Conservation (phyloP, 2,797 vertebrate species). For the Limnodromus scolopaceus region DNA sequence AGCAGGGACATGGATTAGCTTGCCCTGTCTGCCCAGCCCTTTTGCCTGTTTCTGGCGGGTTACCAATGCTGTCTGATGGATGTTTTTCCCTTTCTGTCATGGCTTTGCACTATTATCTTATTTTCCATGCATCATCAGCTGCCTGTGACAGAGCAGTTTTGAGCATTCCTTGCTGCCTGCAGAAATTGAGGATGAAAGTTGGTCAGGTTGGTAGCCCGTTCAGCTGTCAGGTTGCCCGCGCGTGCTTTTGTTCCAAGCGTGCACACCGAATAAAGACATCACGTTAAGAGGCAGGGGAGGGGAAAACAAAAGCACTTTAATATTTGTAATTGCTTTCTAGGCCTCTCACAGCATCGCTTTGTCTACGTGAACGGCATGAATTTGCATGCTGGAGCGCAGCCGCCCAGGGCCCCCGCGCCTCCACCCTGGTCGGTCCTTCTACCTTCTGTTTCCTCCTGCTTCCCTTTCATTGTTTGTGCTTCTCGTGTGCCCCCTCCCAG, state of each 20-base stretch:
- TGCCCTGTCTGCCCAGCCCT: neutral
- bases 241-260: neutral
- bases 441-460: slow-evolving; percentile 63
- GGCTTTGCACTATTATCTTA: slow-evolving; percentile 44
- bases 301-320: neutral
- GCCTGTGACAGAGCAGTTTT: slow-evolving; percentile 58
- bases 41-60: neutral
- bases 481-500: neutral
- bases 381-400: slow-evolving; percentile 17
- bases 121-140: slow-evolving; percentile 51
- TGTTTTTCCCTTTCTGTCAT: slow-evolving; percentile 37
- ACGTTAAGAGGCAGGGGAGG: neutral
- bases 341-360: slow-evolving; percentile 18
- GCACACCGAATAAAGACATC: neutral
- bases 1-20: neutral
- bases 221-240: neutral
- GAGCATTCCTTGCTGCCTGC: slow-evolving; percentile 34
- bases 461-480: slow-evolving; percentile 57
- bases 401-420: neutral
- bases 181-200: slow-evolving; percentile 31
- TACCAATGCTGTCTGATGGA: neutral
- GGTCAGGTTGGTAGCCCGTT: neutral
- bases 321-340: slow-evolving; percentile 25
- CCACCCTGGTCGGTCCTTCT: neutral
- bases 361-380: slow-evolving; percentile 4